phyloP scores from a whole-genome alignment of 2,113 vertebrate species.

The Dasyprocta punctata region DNA sequence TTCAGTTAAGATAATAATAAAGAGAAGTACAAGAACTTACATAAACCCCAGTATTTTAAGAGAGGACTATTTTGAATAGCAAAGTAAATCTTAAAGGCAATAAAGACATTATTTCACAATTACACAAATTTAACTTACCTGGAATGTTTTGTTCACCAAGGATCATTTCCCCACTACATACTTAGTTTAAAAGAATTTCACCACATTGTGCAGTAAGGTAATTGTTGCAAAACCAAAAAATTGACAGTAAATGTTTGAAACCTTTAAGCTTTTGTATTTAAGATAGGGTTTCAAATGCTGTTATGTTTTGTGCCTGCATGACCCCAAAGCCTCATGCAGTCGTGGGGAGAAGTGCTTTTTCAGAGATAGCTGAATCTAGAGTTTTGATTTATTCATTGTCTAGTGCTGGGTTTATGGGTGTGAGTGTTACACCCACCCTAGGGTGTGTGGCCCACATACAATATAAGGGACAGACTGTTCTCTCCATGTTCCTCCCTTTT shows the following conservation, averaged over 20 bases:
- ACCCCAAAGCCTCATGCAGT: too few relatives aligned
- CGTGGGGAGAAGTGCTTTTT: too few relatives aligned
- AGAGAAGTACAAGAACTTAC: background rate
- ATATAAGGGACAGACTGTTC: too few relatives aligned
- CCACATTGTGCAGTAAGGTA: background rate
- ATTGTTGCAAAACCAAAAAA: background rate
- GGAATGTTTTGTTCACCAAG: background rate
- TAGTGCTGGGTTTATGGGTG: too few relatives aligned
- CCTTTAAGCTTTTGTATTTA: background rate
- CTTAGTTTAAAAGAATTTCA: slow-evolving; percentile 31
- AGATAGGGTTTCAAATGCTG: background rate
- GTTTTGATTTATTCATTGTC: too few relatives aligned
- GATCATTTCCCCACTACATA: background rate
- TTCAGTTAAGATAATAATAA: background rate
- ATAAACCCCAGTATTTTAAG: background rate
- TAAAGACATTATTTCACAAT: background rate
- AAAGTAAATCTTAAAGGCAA: background rate
- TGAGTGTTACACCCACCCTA: too few relatives aligned
- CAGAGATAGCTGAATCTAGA: too few relatives aligned
- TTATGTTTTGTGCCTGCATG: too few relatives aligned
- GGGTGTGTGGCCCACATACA: too few relatives aligned
- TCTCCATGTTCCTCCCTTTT: too few relatives aligned
- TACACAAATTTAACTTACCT: background rate
- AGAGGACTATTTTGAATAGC: background rate
- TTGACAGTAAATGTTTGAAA: background rate